These are phyloP conservation scores for Mycalesis mineus DNA, from an alignment of 2,888 invertebrate species.

Conservation along the genomic window DNA sequence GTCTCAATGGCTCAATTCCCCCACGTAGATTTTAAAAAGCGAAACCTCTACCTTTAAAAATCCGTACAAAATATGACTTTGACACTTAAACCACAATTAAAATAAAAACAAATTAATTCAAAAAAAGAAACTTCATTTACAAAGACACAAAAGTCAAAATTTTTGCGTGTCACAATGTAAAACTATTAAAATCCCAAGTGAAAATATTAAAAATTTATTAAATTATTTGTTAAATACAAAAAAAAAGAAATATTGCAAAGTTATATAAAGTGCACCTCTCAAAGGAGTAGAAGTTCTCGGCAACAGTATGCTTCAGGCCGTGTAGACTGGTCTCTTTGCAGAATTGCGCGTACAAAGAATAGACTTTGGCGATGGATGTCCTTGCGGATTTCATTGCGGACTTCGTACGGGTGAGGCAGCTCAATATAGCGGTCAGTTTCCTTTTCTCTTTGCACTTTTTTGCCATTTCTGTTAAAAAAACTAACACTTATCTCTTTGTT, in stretches of 20 bases:
- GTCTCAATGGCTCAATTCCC: too few species aligned
- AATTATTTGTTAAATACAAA: background rate
- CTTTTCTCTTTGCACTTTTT: constrained; percentile 22
- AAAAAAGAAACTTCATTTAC: constrained; percentile 19
- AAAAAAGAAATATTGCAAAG: background rate
- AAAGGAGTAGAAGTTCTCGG: constrained; percentile 55
- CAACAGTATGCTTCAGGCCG: constrained; percentile 68
- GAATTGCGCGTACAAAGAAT: constrained; percentile 52
- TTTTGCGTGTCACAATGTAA: background rate
- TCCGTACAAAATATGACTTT: too few species aligned
- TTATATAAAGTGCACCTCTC: constrained; percentile 48
- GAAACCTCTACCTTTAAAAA: too few species aligned
- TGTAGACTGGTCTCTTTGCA: constrained; percentile 66
- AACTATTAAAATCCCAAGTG: constrained; percentile 7
- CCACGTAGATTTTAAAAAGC: too few species aligned
- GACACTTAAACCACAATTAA: too few species aligned
- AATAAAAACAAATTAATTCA: background rate
- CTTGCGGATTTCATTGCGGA: constrained; percentile 42
- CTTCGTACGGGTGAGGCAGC: constrained; percentile 51
- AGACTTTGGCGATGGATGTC: constrained; percentile 42
- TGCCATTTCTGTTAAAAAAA: background rate
- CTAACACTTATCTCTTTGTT: too few species aligned
- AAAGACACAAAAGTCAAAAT: constrained; percentile 6
- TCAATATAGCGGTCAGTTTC: constrained; percentile 54
- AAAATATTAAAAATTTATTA: background rate